Evolutionary conservation across 2,888 invertebrate species (phyloP), one percentile per base, ranked within the genome.

Genomic region (Lasioglossum lativentre): DNA sequence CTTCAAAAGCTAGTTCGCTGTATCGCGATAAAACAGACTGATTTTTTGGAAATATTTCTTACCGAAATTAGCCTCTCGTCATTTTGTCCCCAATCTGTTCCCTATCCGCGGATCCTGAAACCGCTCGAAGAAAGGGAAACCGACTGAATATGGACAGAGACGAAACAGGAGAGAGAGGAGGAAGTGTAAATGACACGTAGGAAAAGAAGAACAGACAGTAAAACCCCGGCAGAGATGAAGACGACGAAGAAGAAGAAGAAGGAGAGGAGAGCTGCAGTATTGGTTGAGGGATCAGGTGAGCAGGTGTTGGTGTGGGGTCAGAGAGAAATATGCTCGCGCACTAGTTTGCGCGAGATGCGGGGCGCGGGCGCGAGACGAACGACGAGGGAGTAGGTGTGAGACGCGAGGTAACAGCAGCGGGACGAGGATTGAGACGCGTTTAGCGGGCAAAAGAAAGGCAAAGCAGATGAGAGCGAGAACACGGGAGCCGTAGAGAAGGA

Each of bases 311-410:
- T 80, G 74, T 63, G 82, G 82, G 86, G 86, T 89, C 83, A 79
- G 74, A 68, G 86, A 87, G 78, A 89, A 90, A 87, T 89, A 83
- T 90, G 83, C 84, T 82, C 85, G 80, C 70, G 79, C 79, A 75
- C 45, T 82, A 68, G 84, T 63, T 80, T 79, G 77, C 42, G 56
- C 80, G 76, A 72, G 78, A 59, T 78, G 75, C 70, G 79, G 66
- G 45, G 52, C 3, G 68, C 63, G 45, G n/a, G 27, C 27, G 59
- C 14, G 27, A n/a, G 27, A 27, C 59, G 59, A 14, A n/a, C 2
- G 14, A 14, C 14, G 14, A 59, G 59, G 59, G 14, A 2, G 27
- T n/a, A 52, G 52, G 23, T n/a, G 52, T 23, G 52, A 52, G n/a
- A 52, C 52, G 23, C 34, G 5, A 10, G 16, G 66, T 16, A 19